Evolutionary conservation across 2,888 invertebrate genomes (phyloP).

Genomic region (Epirrita christyi): DNA sequence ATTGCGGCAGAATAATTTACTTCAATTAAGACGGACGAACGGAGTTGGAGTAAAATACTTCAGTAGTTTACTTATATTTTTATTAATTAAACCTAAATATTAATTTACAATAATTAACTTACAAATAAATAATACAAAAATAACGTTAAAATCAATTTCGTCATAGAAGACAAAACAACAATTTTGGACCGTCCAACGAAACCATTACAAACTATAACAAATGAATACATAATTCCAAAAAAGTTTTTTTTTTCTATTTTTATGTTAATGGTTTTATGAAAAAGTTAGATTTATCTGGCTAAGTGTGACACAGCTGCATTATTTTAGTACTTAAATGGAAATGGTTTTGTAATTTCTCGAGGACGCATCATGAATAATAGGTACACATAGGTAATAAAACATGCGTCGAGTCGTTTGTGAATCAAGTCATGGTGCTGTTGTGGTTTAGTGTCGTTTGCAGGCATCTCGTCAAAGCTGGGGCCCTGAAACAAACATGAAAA

Average conservation of each 20-base stretch:
- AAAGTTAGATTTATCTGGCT: conserved; percentile 52
- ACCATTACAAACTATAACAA: conserved; percentile 57
- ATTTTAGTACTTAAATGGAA: conserved; percentile 41
- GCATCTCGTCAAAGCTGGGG: conserved; percentile 78
- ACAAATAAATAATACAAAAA: conserved; percentile 82
- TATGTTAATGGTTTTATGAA: conserved; percentile 25
- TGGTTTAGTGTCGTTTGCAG: conserved; percentile 68
- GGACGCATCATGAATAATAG: conserved; percentile 57
- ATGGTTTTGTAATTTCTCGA: conserved; percentile 54
- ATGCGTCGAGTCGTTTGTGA: conserved; percentile 46
- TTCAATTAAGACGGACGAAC: not conserved
- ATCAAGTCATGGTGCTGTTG: conserved; percentile 76
- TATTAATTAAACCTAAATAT: conserved; percentile 57
- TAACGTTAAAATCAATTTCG: conserved; percentile 74
- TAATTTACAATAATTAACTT: conserved; percentile 82
- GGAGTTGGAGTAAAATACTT: not conserved
- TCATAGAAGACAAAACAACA: conserved; percentile 70
- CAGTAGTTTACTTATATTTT: conserved; percentile 22
- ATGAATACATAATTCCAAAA: conserved; percentile 36
- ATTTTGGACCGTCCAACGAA: conserved; percentile 65
- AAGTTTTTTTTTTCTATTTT: conserved; percentile 2
- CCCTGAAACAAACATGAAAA: conserved; percentile 61
- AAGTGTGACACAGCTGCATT: conserved; percentile 53
- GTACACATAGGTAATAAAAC: conserved; percentile 54
- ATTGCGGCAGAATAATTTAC: not conserved